Conservation (phyloP, 2,888 invertebrate species). For the Toxonevra muliebris region DNA sequence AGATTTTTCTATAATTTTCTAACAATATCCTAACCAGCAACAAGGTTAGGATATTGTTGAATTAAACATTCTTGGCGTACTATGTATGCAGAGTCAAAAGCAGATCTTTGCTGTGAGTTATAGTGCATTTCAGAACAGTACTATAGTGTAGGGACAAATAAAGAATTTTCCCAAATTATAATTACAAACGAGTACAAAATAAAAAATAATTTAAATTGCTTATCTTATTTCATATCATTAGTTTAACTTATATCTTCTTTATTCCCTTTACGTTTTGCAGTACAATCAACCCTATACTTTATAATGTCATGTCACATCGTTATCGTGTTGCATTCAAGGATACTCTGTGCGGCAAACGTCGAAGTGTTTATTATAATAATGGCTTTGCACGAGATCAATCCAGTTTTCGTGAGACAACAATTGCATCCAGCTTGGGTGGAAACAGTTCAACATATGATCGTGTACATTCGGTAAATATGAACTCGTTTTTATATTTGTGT, state of each 20-base stretch:
- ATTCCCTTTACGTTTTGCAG: constrained; percentile 58
- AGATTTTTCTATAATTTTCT: too few relatives aligned
- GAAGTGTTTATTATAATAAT: constrained; percentile 63
- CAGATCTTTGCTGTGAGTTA: too few relatives aligned
- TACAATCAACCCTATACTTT: constrained; percentile 88
- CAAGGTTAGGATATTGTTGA: too few relatives aligned
- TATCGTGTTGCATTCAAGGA: constrained; percentile 82
- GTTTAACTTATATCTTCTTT: background rate
- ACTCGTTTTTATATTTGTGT: background rate
- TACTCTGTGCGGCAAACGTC: constrained; percentile 73
- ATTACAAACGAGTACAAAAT: too few relatives aligned
- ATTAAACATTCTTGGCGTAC: too few relatives aligned
- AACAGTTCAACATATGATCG: constrained; percentile 49
- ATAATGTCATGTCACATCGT: constrained; percentile 82
- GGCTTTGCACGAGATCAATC: constrained; percentile 70
- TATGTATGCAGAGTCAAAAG: too few relatives aligned
- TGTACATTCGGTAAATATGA: constrained; percentile 48
- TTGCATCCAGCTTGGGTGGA: constrained; percentile 50
- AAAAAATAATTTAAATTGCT: too few relatives aligned
- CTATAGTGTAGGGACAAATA: too few relatives aligned
- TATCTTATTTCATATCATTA: too few relatives aligned
- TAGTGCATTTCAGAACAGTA: too few relatives aligned
- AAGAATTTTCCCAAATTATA: too few relatives aligned
- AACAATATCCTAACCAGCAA: too few relatives aligned
- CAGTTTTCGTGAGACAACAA: constrained; percentile 71